These are phyloP conservation scores for Abramis brama DNA, from an alignment of 2,113 vertebrate genomes.

Conservation along the genomic window DNA sequence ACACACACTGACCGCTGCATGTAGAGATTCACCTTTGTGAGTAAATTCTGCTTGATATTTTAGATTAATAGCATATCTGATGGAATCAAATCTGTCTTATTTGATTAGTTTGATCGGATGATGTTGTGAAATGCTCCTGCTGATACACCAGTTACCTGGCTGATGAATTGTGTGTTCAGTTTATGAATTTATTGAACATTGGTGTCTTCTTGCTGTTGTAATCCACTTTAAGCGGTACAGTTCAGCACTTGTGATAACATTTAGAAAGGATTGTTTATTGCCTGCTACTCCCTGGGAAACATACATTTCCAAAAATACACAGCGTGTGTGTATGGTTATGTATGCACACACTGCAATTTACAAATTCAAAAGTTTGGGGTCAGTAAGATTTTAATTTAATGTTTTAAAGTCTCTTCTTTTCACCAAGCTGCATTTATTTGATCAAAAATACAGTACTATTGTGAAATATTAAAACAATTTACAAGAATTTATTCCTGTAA, in stretches of 20 bases:
- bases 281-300: no score
- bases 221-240: not conserved
- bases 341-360: no score
- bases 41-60: not conserved
- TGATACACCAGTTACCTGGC: not conserved
- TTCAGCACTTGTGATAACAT: not conserved
- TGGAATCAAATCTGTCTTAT: not conserved
- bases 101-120: not conserved
- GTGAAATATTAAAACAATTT: no score
- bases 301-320: no score
- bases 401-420: not conserved
- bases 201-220: not conserved
- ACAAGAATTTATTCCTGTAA: not conserved
- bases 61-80: not conserved
- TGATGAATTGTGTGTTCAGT: not conserved
- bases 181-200: not conserved
- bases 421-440: not conserved
- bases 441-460: not conserved
- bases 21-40: not conserved
- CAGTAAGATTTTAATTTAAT: no score
- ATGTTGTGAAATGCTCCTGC: not conserved
- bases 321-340: not conserved
- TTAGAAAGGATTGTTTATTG: not conserved
- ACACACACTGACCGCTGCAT: not conserved
- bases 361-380: no score